Evolutionary conservation across 2,797 vertebrate species (phyloP), one percentile per base, ranked within the genome.

Genomic region (Gephyroberyx darwinii): DNA sequence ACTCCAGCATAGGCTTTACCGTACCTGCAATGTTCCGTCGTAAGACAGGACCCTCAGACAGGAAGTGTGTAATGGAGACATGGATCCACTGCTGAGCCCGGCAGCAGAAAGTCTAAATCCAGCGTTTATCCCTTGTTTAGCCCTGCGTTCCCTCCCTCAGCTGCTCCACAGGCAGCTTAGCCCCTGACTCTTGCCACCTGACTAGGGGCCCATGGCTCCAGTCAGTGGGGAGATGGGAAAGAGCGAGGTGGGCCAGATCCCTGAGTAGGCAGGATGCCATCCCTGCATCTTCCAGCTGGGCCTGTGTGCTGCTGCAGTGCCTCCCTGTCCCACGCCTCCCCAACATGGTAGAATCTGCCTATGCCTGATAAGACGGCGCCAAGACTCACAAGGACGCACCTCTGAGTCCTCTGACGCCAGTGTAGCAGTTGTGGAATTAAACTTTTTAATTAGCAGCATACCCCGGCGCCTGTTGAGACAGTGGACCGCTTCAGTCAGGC

Each of bases 391-490:
- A 92, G 92, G 90, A 90, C 86, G 81, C 86, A 91, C 89, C 91
- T 93, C 92, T 58, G 90, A 90, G 91, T 89, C 75, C 87, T 83
- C 61, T 5, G 74, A 79, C 91, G 92, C 90, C 89, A 90, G 74
- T 62, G 66, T 82, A 78, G 87, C 85, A 86, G 92, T 93, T 81
- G 84, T 75, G 83, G 90, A 93, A 94, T 94, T 93, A 88, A 93
- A 93, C 90, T 93, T 94, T 93, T 93, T 93, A 93, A 94, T 94
- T 93, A 93, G 90, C 88, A 85, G 85, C 82, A 75, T 79, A 87
- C 85, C 89, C 87, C 80, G 64, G 79, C 58, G 66, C 78, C 63
- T 83, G 85, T 91, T 77, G 56, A 78, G 88, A 91, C 87, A 89
- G 69, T 78, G 84, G 88, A 89, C 89, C 33, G 51, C 87, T 80